These are phyloP conservation scores for Halocaridina rubra DNA, from an alignment of 2,888 invertebrate genomes.

Conservation along the genomic window DNA sequence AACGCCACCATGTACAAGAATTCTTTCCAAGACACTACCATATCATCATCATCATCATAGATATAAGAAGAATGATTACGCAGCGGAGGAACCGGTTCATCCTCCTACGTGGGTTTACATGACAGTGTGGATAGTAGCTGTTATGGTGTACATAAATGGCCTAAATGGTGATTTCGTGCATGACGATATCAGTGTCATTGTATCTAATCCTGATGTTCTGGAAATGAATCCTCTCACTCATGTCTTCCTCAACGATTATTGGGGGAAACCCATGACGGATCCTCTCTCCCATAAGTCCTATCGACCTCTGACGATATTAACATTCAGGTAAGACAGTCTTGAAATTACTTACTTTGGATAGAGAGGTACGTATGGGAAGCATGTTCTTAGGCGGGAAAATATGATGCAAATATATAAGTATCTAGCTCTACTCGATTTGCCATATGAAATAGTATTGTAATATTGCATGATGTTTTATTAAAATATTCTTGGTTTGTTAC, in stretches of 20 bases:
- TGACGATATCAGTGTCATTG: slow-evolving; percentile 87
- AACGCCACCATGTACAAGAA: too few relatives aligned
- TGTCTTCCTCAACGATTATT: slow-evolving; percentile 84
- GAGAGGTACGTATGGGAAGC: too few relatives aligned
- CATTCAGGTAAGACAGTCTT: slow-evolving; percentile 91
- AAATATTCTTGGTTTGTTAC: too few relatives aligned
- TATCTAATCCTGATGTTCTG: slow-evolving; percentile 83
- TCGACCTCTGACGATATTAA: slow-evolving; percentile 92
- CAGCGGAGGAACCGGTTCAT: not conserved
- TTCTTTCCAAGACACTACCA: too few relatives aligned
- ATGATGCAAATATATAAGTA: too few relatives aligned
- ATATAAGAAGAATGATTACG: not conserved
- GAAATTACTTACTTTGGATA: too few relatives aligned
- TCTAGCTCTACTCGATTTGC: too few relatives aligned
- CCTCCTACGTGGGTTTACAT: slow-evolving; percentile 47
- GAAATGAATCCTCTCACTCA: slow-evolving; percentile 75
- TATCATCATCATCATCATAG: too few relatives aligned
- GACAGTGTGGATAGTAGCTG: slow-evolving; percentile 40
- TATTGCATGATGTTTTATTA: too few relatives aligned
- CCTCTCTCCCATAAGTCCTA: slow-evolving; percentile 94
- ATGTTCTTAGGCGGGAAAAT: too few relatives aligned
- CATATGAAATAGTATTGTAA: too few relatives aligned
- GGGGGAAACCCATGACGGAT: slow-evolving; percentile 88
- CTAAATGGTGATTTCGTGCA: slow-evolving; percentile 86
- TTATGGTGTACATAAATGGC: slow-evolving; percentile 76